Evolutionary conservation across 2,888 invertebrate genomes (phyloP).

Genomic region (Zootermopsis nevadensis): DNA sequence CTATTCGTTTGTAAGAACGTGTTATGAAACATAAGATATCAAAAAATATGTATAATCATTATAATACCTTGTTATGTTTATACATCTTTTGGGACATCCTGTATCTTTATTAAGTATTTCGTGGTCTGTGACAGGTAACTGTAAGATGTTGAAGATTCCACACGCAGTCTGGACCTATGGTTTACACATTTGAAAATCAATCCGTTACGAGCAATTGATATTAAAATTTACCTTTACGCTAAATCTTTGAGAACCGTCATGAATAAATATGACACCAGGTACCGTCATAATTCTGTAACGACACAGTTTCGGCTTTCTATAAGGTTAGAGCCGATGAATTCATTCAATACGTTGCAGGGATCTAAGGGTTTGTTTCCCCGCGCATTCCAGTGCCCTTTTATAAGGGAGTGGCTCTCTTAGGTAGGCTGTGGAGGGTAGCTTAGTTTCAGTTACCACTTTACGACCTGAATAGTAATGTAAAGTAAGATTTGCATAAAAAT

Average conservation of each 20-base stretch:
- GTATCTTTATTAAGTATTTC: no score
- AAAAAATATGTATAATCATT: no score
- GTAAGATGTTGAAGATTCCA: no score
- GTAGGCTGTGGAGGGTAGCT: not conserved
- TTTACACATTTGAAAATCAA: no score
- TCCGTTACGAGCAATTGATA: not conserved
- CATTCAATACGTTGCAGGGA: constrained; percentile 14
- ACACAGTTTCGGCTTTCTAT: not conserved
- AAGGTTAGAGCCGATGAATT: not conserved
- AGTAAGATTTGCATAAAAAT: constrained; percentile 1
- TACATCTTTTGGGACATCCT: no score
- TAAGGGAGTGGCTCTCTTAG: not conserved
- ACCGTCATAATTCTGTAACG: not conserved
- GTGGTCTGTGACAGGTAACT: no score
- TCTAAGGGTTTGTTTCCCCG: not conserved
- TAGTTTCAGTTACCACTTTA: constrained; percentile 1
- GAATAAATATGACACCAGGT: not conserved
- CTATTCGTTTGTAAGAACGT: no score
- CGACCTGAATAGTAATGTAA: not conserved
- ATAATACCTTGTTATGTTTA: no score
- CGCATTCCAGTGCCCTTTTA: not conserved
- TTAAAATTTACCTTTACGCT: not conserved
- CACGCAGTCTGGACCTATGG: no score
- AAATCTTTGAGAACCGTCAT: constrained; percentile 5
- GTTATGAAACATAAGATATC: no score